Base-by-base conservation (phyloP, 2,888 invertebrate species). In the Ellobium chinense region DNA sequence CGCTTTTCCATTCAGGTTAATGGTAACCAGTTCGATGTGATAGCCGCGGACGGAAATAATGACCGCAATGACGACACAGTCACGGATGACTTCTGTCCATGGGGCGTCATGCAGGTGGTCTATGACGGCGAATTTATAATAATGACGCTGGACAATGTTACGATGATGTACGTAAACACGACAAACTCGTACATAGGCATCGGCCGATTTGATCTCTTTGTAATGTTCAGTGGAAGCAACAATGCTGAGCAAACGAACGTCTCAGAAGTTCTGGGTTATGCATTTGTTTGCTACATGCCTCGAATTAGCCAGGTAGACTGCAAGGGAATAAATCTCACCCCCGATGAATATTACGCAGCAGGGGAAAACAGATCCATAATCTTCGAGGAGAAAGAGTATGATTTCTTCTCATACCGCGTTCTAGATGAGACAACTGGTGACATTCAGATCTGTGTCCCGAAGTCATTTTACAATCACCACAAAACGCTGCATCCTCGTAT, bases 231-330 rank as follows among this genome's bases (percentile, higher is more conserved):
- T 7, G 89, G 88, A 2, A 84, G 82, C 36, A 62, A 75, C 34
- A 82, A 86, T 24, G 87, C 87, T 0, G 81, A 84, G 27, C 80
- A 86, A 14, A 85, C 83, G 1, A 83, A 86, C 21, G 79, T 86
- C 0, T 80, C 78, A 0, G 76, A 75, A 34, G 58, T 85, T 3
- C 70, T 74, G 12, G 84, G 85, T 29, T 88, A 87, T 73, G 89
- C 87, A 0, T 86, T 89, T 69, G 88, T 89, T 3, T 91, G 91
- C 75, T 84, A 86, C 34, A 86, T 87, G 85, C 90, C 90, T 0
- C 68, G 86, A 24, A 87, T 90, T n/a, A 78, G 58, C 12, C 74
- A 88, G 21, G 83, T 65, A 21, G 73, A 86, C 12, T 91, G 91
- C 73, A 85, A 81, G 0, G 70, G 87, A 27, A 88, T 90, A 14